These are phyloP conservation scores for Macrosoma leucophasiata DNA, from an alignment of 2,888 invertebrate genomes.

Conservation along the genomic window DNA sequence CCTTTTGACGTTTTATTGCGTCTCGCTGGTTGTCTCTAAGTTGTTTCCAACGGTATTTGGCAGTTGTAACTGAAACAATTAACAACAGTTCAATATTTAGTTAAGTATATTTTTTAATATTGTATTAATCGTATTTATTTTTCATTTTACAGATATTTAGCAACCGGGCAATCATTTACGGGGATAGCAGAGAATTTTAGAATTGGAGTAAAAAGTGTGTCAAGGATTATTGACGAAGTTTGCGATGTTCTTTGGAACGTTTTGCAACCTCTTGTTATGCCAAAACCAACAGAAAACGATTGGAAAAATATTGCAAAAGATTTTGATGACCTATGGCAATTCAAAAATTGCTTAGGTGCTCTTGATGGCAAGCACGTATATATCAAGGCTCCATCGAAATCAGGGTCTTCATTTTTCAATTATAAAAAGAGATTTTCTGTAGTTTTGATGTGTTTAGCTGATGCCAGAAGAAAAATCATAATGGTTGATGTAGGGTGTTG, in stretches of 20 bases:
- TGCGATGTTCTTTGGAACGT: constrained; percentile 21
- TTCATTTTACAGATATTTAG: no score
- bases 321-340: constrained; percentile 10
- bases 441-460: constrained; percentile 18
- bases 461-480: constrained; percentile 20
- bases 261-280: constrained; percentile 26
- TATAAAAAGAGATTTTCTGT: constrained; percentile 20
- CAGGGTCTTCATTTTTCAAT: constrained; percentile 18
- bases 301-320: constrained; percentile 8
- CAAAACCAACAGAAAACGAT: constrained; percentile 4
- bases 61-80: constrained; percentile 23
- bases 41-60: constrained; percentile 23
- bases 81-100: constrained; percentile 23
- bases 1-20: constrained; percentile 25
- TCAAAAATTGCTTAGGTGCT: constrained; percentile 14
- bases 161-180: constrained; percentile 18
- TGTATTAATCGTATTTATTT: no score
- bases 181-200: constrained; percentile 19
- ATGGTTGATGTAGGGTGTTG: constrained; percentile 21
- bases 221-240: constrained; percentile 18
- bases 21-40: constrained; percentile 24
- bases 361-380: constrained; percentile 16
- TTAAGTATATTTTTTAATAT: no score
- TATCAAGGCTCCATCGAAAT: constrained; percentile 13
- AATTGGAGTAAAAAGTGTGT: constrained; percentile 19